These are phyloP conservation scores for Epinotia bilunana DNA, from an alignment of 2,888 invertebrate species.

Conservation along the genomic window DNA sequence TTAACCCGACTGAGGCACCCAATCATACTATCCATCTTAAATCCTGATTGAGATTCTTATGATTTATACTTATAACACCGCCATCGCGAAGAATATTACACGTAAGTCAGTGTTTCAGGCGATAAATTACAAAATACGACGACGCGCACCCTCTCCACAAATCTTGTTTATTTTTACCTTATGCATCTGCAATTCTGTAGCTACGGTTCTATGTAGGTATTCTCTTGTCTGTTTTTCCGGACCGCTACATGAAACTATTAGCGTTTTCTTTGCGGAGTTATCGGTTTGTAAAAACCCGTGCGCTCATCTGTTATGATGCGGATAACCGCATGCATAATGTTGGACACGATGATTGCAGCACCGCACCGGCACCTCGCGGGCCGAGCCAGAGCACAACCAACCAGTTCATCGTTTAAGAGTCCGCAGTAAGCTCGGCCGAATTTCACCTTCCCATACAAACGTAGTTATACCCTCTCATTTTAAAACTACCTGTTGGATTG, in stretches of 20 bases:
- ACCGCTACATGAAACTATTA: not conserved
- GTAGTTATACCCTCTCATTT: too few species aligned
- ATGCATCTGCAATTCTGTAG: too few species aligned
- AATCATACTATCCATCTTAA: slow-evolving; percentile 14
- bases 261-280: not conserved
- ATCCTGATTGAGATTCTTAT: not conserved
- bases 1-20: not conserved
- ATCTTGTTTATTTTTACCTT: too few species aligned
- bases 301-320: slow-evolving; percentile 10
- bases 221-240: not conserved
- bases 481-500: too few species aligned
- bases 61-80: not conserved
- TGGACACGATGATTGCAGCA: slow-evolving; percentile 17
- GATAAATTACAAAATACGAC: too few species aligned
- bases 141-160: too few species aligned
- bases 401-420: not conserved
- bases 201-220: not conserved
- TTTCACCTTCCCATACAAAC: too few species aligned
- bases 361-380: slow-evolving; percentile 1
- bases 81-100: not conserved
- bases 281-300: slow-evolving; percentile 24
- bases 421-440: too few species aligned
- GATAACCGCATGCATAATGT: slow-evolving; percentile 33
- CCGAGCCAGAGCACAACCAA: too few species aligned
- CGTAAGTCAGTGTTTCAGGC: too few species aligned